Evolutionary conservation across 2,888 invertebrate species (phyloP), one percentile per base, ranked within the genome.

Genomic region (Cephus runcator): DNA sequence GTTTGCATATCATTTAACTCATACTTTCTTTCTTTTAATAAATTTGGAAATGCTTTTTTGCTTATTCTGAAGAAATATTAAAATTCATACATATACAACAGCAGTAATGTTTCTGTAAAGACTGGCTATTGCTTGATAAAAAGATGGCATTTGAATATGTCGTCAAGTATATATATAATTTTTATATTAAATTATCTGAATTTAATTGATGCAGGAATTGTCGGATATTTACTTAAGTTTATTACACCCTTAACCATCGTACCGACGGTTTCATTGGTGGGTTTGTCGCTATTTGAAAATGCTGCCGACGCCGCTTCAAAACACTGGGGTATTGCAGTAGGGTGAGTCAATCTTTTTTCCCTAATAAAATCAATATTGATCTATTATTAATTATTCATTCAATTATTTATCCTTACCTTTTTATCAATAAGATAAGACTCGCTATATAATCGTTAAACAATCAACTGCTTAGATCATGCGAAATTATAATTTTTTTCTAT

Each of bases 161-260:
- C 9, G 23, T 9, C 9, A 56, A 56, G 40, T 23, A 40, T 56
- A 15, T 15, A 23, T 31, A 79, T 77, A 36, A 74, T 68, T 35
- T 71, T 33, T 83, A 92, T 92, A 94, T 11, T 94, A 93, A 81
- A 93, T 93, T 75, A 69, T 75, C 11, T 56, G 56, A 56, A 23
- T 76, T 15, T 40, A 31, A 77, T 69, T 75, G 23, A 82, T 82
- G 81, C 88, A 88, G 97, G 97, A 2, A 92, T 97, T 15, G 94
- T 97, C 79, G 97, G 97, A 0, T 93, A 95, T 34, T 88, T 97
- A 77, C 92, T 97, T 2, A 94, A 94, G 75, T 96, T 94, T 87
- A 95, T 97, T 76, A 97, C 97, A 0, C 97, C 97, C 0, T 91
- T 97, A 79, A 96, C 97, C 0, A 96, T 97, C 76, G 96, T 95